Evolutionary conservation across 2,113 vertebrate species (phyloP).

Genomic region (Uria aalge): DNA sequence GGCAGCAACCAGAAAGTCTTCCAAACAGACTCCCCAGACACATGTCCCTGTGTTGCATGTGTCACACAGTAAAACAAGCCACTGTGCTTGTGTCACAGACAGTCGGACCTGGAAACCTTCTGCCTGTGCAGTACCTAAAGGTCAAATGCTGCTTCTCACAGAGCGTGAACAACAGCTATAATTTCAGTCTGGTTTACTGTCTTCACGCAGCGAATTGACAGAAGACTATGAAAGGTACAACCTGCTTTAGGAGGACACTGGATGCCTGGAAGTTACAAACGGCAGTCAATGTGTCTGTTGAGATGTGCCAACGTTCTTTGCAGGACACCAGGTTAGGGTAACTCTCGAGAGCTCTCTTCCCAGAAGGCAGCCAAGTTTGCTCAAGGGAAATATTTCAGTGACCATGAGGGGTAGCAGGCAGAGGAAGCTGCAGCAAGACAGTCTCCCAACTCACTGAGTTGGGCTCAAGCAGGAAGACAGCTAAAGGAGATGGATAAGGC

Average conservation of each 20-base stretch:
- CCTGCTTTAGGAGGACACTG: background rate
- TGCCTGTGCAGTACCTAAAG: background rate
- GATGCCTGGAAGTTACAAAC: background rate
- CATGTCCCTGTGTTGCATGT: accelerated
- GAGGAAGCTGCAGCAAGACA: background rate
- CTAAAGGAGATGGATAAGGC: background rate
- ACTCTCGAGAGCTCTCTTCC: background rate
- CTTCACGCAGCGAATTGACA: background rate
- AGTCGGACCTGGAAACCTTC: background rate
- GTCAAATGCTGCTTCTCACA: background rate
- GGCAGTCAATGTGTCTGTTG: background rate
- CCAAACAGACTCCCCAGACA: background rate
- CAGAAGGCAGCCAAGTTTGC: background rate
- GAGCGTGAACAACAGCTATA: background rate
- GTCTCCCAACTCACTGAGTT: background rate
- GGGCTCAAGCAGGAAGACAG: background rate
- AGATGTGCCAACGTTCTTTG: background rate
- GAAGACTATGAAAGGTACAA: background rate
- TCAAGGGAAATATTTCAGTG: background rate
- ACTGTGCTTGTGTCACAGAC: background rate
- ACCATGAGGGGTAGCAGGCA: background rate
- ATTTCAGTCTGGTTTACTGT: background rate
- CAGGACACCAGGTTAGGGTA: background rate
- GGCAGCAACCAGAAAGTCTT: background rate
- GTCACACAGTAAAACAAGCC: background rate